Percentiles rank a stretch among this genome's conserved stretches.
phyloP scores from a whole-genome alignment of 2,113 vertebrate species.

The Sarotherodon lohbergeri region DNA sequence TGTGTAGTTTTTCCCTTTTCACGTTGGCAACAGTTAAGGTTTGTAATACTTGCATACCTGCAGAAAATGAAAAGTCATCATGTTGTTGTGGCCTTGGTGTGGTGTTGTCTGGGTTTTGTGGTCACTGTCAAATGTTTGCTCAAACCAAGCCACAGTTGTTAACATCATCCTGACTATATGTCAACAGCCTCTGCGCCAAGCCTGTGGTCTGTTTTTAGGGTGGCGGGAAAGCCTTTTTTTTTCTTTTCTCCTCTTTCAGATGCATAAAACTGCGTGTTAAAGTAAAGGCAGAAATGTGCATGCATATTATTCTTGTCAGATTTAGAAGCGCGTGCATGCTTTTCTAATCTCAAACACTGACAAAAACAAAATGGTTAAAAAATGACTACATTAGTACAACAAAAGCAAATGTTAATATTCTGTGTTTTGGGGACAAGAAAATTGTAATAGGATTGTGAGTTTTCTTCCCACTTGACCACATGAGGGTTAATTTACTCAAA shows the following conservation, averaged over 20 bases:
- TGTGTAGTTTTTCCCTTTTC: neutral
- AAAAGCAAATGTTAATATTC: neutral
- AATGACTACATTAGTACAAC: neutral
- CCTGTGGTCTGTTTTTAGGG: neutral
- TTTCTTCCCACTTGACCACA: neutral
- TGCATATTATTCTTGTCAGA: neutral
- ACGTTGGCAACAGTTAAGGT: neutral
- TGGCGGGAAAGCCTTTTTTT: neutral
- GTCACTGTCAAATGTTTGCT: neutral
- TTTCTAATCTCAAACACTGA: neutral
- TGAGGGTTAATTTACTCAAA: neutral
- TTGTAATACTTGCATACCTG: neutral
- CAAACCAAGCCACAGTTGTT: conserved; percentile 22
- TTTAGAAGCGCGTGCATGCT: neutral
- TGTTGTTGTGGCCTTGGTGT: neutral
- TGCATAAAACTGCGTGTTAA: neutral
- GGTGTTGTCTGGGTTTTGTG: neutral
- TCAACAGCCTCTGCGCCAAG: conserved; percentile 16
- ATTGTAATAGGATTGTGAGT: neutral
- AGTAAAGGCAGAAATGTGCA: neutral
- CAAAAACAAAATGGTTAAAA: neutral
- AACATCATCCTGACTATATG: conserved; percentile 17
- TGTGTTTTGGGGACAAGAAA: neutral
- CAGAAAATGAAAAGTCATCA: neutral
- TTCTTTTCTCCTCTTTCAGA: neutral